These are phyloP conservation scores for Tursiops truncatus DNA, from an alignment of 2,113 vertebrate species.

Conservation along the genomic window DNA sequence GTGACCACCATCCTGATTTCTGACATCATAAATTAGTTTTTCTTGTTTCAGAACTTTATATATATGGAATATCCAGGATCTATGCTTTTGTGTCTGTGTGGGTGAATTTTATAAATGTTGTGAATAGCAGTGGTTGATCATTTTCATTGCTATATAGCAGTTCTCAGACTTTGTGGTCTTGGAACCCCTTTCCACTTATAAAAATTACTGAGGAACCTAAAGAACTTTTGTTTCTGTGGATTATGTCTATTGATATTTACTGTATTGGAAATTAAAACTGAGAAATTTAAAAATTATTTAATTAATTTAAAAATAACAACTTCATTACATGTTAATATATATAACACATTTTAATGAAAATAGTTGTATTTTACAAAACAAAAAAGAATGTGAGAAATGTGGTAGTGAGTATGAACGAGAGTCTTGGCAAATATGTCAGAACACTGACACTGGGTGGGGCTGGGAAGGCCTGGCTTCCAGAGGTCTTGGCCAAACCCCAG, in stretches of 20 bases:
- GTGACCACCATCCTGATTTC: not conserved
- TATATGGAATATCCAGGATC: not conserved
- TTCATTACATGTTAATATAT: not conserved
- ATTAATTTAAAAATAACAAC: not conserved
- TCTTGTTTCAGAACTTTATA: not conserved
- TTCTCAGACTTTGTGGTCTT: not conserved
- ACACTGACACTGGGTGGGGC: not conserved
- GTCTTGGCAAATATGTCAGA: not conserved
- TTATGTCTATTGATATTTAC: not conserved
- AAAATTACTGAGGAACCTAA: not conserved
- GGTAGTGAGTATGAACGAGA: not conserved
- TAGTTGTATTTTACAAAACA: not conserved
- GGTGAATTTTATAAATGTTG: not conserved
- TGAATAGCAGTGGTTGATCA: not conserved
- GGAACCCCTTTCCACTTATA: not conserved
- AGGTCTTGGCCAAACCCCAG: not conserved
- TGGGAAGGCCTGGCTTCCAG: not conserved
- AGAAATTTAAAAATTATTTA: not conserved
- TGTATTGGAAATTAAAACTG: not conserved
- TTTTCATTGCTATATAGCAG: not conserved
- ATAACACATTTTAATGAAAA: not conserved
- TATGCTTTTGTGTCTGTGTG: not conserved
- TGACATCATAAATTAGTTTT: not conserved
- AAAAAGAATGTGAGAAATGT: not conserved
- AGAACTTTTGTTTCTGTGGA: not conserved